Evolutionary conservation across 2,113 vertebrate genomes (phyloP).

Genomic region (Toxostoma redivivum): DNA sequence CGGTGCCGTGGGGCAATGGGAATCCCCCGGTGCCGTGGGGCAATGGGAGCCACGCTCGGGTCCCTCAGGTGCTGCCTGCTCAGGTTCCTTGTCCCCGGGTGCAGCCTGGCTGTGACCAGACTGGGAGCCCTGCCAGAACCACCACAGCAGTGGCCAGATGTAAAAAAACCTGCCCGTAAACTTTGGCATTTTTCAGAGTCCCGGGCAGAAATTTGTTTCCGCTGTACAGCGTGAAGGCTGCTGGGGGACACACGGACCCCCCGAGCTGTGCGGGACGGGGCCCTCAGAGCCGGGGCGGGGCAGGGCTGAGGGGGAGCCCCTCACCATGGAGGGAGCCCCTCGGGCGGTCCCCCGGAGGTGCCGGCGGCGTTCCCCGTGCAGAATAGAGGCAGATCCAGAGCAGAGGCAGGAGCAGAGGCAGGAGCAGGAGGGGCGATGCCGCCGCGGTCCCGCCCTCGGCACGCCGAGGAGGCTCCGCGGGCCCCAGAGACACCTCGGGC

Average conservation of each 20-base stretch:
- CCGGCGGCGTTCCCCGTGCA: neutral
- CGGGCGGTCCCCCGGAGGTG: neutral
- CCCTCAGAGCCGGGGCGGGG: neutral
- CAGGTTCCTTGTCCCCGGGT: accelerated
- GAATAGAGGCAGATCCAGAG: neutral
- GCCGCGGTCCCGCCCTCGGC: neutral
- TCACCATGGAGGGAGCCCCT: too few relatives aligned
- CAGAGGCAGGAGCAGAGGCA: neutral
- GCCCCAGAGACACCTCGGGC: neutral
- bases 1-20: too few relatives aligned
- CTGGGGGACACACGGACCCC: accelerated
- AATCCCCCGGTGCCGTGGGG: too few relatives aligned
- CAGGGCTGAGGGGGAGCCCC: neutral
- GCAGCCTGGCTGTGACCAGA: accelerated
- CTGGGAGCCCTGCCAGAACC: neutral
- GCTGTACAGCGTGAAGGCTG: accelerated
- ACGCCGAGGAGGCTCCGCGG: neutral
- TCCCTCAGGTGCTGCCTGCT: accelerated
- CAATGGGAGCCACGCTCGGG: neutral
- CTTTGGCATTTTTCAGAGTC: accelerated
- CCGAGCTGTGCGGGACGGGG: neutral
- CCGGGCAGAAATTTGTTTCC: neutral
- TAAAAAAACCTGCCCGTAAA: neutral
- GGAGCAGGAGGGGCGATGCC: neutral
- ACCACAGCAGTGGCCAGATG: accelerated